Percentiles rank a stretch among this genome's conserved stretches.
phyloP scores from a whole-genome alignment of 2,797 vertebrate genomes.

The Nyctibius grandis region DNA sequence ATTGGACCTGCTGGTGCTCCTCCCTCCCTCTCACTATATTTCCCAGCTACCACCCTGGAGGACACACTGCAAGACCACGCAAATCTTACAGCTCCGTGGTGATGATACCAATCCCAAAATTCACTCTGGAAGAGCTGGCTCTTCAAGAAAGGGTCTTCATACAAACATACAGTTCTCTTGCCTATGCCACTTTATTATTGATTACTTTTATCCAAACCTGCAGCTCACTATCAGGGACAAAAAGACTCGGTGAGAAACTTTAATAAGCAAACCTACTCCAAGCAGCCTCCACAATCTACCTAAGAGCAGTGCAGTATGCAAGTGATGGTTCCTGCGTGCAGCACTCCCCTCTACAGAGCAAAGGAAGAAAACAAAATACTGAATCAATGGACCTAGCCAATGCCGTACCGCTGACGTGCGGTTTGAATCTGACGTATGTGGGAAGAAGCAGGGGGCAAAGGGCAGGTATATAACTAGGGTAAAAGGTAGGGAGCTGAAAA shows the following conservation, averaged over 20 bases:
- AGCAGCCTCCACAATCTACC: background rate
- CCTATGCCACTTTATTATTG: fast-evolving
- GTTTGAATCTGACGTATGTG: background rate
- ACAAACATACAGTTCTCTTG: background rate
- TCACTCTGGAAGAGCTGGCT: background rate
- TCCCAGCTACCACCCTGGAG: background rate
- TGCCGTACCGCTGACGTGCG: fast-evolving
- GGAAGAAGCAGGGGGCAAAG: background rate
- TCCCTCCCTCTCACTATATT: background rate
- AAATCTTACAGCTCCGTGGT: background rate
- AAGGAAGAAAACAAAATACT: fast-evolving
- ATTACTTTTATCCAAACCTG: background rate
- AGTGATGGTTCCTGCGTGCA: background rate
- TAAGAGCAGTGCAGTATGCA: background rate
- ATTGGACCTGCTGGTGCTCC: background rate
- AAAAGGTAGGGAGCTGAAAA: constrained; percentile 20
- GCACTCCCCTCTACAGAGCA: background rate
- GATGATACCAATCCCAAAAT: fast-evolving
- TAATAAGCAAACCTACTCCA: background rate
- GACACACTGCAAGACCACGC: background rate
- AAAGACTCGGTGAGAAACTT: background rate
- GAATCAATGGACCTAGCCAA: background rate
- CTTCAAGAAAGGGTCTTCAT: background rate
- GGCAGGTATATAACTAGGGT: background rate
- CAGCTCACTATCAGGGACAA: background rate